Evolutionary conservation across 2,113 vertebrate species (phyloP).

Genomic region (Ariopsis seemanni): DNA sequence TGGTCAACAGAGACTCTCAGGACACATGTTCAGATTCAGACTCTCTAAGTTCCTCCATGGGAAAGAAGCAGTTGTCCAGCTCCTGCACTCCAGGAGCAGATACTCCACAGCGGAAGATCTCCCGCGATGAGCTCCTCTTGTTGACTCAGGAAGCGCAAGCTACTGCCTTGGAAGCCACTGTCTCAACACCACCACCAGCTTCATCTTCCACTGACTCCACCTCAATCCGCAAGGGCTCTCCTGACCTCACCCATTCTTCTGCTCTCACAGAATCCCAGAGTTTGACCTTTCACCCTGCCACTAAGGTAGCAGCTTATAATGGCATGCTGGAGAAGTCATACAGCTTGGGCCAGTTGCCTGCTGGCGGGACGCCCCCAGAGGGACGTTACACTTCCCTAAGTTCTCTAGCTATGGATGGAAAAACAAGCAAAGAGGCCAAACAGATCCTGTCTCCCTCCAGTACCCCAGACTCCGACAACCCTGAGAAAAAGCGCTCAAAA

Average conservation of each 20-base stretch:
- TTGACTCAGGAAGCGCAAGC: conserved; percentile 82
- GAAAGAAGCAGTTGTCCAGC: conserved; percentile 82
- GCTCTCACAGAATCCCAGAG: conserved; percentile 86
- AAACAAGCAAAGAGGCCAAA: conserved; percentile 79
- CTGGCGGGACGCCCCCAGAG: conserved; percentile 74
- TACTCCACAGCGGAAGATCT: conserved; percentile 82
- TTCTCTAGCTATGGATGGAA: conserved; percentile 82
- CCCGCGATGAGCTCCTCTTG: conserved; percentile 86
- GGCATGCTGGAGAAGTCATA: conserved; percentile 97
- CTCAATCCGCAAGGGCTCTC: conserved; percentile 78
- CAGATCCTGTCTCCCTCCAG: conserved; percentile 80
- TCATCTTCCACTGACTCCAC: conserved; percentile 69
- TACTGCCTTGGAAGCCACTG: conserved; percentile 33
- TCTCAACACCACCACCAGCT: conserved; percentile 61
- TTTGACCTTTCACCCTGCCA: conserved; percentile 83
- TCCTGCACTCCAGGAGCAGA: conserved; percentile 80
- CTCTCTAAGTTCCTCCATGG: conserved; percentile 83
- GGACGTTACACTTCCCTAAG: conserved; percentile 83
- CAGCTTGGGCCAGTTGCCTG: conserved; percentile 90
- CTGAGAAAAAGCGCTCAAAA: conserved; percentile 95
- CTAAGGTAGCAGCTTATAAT: conserved; percentile 82
- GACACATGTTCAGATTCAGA: conserved; percentile 88
- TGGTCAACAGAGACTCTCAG: conserved; percentile 79
- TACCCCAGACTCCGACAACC: conserved; percentile 88
- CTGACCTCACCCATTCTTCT: conserved; percentile 77